phyloP scores from a whole-genome alignment of 2,113 vertebrate species.

The Ochotona princeps region DNA sequence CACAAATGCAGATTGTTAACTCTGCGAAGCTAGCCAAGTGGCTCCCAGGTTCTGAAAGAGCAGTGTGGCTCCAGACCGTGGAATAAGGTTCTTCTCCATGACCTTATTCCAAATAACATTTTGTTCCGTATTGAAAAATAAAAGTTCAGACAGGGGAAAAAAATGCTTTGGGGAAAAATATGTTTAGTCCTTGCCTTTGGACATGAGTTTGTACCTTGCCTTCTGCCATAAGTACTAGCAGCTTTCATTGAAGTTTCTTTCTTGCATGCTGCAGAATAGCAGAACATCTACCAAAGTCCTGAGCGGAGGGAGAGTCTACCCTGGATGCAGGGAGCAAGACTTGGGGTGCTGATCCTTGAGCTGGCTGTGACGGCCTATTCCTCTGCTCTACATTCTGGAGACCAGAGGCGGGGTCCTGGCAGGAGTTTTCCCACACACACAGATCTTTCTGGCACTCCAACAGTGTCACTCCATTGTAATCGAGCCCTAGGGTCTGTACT shows the following conservation, averaged over 20 bases:
- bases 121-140: constrained; percentile 43
- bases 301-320: constrained; percentile 7
- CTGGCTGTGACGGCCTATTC: background rate
- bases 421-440: constrained; percentile 8
- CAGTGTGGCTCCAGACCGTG: constrained; percentile 6
- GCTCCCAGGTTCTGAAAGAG: constrained; percentile 22
- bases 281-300: background rate
- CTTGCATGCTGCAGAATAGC: background rate
- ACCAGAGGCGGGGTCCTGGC: background rate
- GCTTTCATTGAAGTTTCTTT: constrained; percentile 25
- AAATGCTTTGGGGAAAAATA: constrained; percentile 5
- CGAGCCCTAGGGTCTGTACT: background rate
- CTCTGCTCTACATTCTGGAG: background rate
- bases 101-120: constrained; percentile 51
- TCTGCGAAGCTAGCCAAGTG: constrained; percentile 14
- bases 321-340: background rate
- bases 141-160: background rate
- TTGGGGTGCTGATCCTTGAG: background rate
- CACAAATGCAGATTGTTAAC: constrained; percentile 59
- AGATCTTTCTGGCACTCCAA: constrained; percentile 26
- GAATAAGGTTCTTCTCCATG: constrained; percentile 42
- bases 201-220: constrained; percentile 22
- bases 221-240: constrained; percentile 34
- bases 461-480: background rate
- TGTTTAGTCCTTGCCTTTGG: constrained; percentile 60